phyloP scores from a whole-genome alignment of 92 coral and sea anemone genomes.

The Bergia puertoricense region DNA sequence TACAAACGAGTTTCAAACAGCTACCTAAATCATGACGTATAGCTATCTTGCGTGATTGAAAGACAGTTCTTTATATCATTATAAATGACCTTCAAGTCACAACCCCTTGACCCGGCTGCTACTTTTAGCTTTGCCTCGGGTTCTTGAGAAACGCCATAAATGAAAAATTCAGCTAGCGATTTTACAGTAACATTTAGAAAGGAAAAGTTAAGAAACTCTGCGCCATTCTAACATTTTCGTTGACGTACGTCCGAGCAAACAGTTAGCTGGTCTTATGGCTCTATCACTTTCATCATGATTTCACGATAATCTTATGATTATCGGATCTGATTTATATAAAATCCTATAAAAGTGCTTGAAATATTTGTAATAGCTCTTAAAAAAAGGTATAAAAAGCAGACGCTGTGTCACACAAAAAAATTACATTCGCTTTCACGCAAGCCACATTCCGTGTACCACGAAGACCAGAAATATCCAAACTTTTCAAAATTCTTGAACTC shows the following conservation, averaged over 20 bases:
- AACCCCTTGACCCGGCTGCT: background rate
- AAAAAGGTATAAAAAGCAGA: background rate
- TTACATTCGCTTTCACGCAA: background rate
- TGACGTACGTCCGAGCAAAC: background rate
- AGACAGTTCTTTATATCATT: too few species aligned
- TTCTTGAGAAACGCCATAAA: background rate
- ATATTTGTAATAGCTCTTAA: background rate
- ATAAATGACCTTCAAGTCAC: too few species aligned
- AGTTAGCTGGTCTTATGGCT: background rate
- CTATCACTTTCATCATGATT: background rate
- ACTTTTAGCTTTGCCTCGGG: background rate
- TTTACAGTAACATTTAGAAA: background rate
- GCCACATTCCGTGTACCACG: background rate
- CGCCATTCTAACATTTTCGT: background rate
- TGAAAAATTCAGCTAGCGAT: too few species aligned
- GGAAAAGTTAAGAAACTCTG: background rate
- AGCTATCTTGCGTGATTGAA: background rate
- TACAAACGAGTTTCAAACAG: background rate
- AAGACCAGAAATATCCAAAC: background rate
- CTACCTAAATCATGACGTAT: slow-evolving; percentile 23
- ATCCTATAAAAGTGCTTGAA: background rate
- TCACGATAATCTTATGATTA: background rate
- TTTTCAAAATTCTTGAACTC: background rate
- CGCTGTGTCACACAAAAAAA: background rate
- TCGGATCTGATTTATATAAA: background rate